Evolutionary conservation across 35 echinoderm and acorn worm genomes (phyloP), one percentile per base, ranked within the genome.

Genomic region (Heliocidaris erythrogramma): DNA sequence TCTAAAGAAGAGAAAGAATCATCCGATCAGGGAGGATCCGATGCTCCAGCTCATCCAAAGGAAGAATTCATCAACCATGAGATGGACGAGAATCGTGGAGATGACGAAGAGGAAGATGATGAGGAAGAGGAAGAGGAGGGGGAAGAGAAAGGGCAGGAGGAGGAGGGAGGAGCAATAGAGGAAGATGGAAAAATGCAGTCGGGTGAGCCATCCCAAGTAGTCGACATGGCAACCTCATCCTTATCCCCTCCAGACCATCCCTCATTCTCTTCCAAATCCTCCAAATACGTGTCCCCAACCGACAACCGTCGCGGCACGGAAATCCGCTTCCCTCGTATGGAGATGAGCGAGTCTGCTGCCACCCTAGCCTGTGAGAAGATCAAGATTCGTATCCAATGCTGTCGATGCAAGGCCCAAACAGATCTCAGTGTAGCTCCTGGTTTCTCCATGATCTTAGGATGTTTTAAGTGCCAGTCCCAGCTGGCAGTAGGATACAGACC

Each of bases 241-340:
- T 89, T 31, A 89, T n/a, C 78, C 31, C 48, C 65, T 91, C 90
- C 47, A 7, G 21, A 32, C 89, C 17, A 56, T 14, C 18, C 85
- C 13, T 35, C 95, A 31, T 49, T 91, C 12, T 13, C 24, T 24
- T 13, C 12, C 4, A 85, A 92, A 71, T 18, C 30, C 30, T 89
- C 85, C 85, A 95, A 59, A 17, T 96, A 94, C 78, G 96, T 96
- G 35, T 93, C 95, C 32, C 85, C 92, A 14, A 93, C 96, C 13
- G 94, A 90, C 32, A 95, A 99, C 18, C 93, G 94, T 42, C 85
- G 94, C 93, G 98, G 98, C 30, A 99, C 98, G 4, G 98, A 99
- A 88, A 96, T 99, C 9, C 48, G 92, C 16, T 94, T 99, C 32
- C 95, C 86, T 60, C 93, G 95, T 29, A 90, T 99, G 7, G 86